Percentiles rank a stretch among this genome's conserved stretches.
Conservation (phyloP, 1,140 invertebrate genomes). For the Cydia amplana region DNA sequence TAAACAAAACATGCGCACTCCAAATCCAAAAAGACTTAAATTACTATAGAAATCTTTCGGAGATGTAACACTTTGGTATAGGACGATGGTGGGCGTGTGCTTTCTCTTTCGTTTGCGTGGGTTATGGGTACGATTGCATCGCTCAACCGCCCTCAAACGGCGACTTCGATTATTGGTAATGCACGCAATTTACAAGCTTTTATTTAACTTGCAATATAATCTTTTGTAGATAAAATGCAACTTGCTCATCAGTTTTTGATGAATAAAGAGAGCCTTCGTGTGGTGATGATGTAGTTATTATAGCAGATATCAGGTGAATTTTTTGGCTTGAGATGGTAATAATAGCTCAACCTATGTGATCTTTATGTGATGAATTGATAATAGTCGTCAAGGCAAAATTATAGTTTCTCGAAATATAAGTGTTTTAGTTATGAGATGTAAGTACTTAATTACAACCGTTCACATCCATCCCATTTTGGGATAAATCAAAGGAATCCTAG, state of each 20-base stretch:
- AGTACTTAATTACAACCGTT: background rate
- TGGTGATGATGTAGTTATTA: too few species aligned
- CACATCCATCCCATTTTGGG: background rate
- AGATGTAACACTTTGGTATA: background rate
- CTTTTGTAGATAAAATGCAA: too few species aligned
- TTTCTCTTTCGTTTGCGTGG: constrained; percentile 13
- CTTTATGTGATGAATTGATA: too few species aligned
- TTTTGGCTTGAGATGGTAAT: too few species aligned
- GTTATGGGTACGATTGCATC: background rate
- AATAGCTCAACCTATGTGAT: too few species aligned
- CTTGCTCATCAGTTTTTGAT: too few species aligned
- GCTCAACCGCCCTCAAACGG: background rate
- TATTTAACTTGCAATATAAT: background rate
- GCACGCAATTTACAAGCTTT: background rate
- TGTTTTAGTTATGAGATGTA: too few species aligned
- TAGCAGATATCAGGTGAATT: too few species aligned
- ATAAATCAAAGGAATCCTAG: background rate
- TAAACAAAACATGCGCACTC: background rate
- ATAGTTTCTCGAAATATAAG: too few species aligned
- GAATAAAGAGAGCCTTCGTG: too few species aligned
- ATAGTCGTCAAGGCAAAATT: too few species aligned
- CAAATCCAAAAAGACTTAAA: background rate
- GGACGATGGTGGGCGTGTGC: background rate
- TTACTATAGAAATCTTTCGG: background rate
- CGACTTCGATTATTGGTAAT: background rate